Percentiles rank a stretch among this genome's conserved stretches.
Evolutionary conservation across 2,113 vertebrate species (phyloP).

Genomic region (Cairina moschata): DNA sequence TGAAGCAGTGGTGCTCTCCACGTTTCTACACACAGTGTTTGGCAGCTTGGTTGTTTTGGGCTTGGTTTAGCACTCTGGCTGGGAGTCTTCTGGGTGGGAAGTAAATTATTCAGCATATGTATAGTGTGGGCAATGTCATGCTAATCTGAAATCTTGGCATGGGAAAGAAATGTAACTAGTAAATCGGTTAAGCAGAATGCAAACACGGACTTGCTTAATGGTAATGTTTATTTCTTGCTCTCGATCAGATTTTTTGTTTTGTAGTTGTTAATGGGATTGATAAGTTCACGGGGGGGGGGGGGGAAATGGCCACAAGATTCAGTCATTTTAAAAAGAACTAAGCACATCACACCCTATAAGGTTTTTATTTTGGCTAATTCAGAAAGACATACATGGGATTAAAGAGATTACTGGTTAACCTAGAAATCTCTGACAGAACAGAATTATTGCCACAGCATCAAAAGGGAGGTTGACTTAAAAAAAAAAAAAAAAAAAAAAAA

Average conservation of each 20-base stretch:
- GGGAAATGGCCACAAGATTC: not conserved
- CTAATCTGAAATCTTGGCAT: not conserved
- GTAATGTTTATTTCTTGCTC: not conserved
- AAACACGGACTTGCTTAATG: not conserved
- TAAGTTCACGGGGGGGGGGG: not conserved
- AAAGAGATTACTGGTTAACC: conserved; percentile 41
- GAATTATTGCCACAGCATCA: not conserved
- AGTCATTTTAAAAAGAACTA: not conserved
- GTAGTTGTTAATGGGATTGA: not conserved
- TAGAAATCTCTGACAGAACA: conserved; percentile 11
- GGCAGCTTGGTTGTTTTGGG: not conserved
- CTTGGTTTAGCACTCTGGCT: not conserved
- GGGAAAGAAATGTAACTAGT: not conserved
- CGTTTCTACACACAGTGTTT: not conserved
- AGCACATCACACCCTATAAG: not conserved
- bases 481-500: not conserved
- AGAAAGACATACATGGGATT: conserved; percentile 11
- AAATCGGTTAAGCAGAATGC: not conserved
- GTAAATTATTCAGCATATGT: not conserved
- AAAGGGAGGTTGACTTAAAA: not conserved
- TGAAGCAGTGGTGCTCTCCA: fast-evolving
- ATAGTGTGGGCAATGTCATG: not conserved
- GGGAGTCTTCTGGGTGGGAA: not conserved
- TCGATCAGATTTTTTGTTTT: not conserved
- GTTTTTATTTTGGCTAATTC: not conserved